Evolutionary conservation across 2,797 vertebrate genomes (phyloP), one percentile per base, ranked within the genome.

Genomic region (Liparis tanakae): DNA sequence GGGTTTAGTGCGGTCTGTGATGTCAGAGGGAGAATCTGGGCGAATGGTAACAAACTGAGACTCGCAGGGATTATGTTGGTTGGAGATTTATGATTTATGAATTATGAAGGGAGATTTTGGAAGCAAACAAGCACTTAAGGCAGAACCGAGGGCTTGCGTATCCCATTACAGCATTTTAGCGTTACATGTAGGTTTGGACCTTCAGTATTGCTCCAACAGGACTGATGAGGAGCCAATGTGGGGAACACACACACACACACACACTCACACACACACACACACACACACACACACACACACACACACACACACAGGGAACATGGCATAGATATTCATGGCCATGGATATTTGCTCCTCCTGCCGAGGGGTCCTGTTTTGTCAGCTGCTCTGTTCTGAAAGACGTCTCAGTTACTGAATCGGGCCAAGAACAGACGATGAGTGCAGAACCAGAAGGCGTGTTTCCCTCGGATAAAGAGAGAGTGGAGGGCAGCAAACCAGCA

Each of bases 311-410:
- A 62, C 70, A 73, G 3, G 41, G 17, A 74, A 51, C 60, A 62
- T 61, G 60, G 67, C 67, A 72, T 46, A 7, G 43, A 80, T 74
- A 68, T 51, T 72, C 14, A 65, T 46, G 54, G 54, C 62, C 56
- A 75, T 70, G 13, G 17, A 67, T 30, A 78, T 79, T 12, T 56
- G 56, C 51, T 67, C 43, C 43, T 63, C 53, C 39, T 34, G 69
- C 67, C 36, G 46, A 57, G 50, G 48, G 48, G 8, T 61, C 79
- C 39, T 30, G 36, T 67, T 78, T 78, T 75, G 41, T 76, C 81
- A 80, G 76, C 85, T 78, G 76, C 68, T 67, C n/a, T 46, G 63
- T 18, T 68, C 64, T 72, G 63, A 81, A 70, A 76, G 33, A 68
- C 41, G 3, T 71, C 17, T 74, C 10, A 1, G 74, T 70, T 61